Evolutionary conservation across 2,888 invertebrate species (phyloP).

Genomic region (Schrankia costaestrigalis): DNA sequence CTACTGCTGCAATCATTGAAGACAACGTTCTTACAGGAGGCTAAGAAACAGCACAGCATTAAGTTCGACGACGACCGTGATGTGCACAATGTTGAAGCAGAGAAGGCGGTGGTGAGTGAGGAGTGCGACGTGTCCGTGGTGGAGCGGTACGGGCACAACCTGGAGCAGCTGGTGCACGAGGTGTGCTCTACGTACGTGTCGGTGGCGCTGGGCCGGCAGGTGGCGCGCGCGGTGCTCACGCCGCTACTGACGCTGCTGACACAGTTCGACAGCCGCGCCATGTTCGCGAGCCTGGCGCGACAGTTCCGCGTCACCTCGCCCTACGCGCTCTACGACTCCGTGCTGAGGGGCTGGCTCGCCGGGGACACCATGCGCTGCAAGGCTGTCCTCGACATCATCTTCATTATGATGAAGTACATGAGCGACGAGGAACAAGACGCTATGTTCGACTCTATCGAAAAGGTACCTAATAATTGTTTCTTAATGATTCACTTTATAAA

Average conservation of each 20-base stretch:
- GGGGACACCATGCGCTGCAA: constrained; percentile 73
- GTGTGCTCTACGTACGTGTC: constrained; percentile 78
- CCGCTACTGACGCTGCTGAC: constrained; percentile 77
- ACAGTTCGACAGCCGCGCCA: constrained; percentile 77
- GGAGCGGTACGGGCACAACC: constrained; percentile 59
- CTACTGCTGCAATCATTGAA: constrained; percentile 51
- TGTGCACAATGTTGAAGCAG: constrained; percentile 4
- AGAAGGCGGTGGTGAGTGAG: background rate
- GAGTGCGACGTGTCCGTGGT: constrained; percentile 31
- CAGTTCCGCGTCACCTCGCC: constrained; percentile 37
- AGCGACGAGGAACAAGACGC: constrained; percentile 73
- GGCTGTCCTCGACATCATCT: constrained; percentile 82
- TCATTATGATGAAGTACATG: constrained; percentile 80
- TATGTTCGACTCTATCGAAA: constrained; percentile 77
- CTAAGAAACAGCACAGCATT: constrained; percentile 45
- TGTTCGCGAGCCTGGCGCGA: constrained; percentile 75
- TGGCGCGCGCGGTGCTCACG: constrained; percentile 64
- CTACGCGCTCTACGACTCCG: constrained; percentile 52
- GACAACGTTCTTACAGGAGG: constrained; percentile 36
- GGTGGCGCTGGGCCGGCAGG: constrained; percentile 65
- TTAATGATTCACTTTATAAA: too few species aligned
- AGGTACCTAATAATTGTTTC: too few species aligned
- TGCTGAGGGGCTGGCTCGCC: constrained; percentile 71
- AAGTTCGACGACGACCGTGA: constrained; percentile 51
- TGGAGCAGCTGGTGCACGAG: constrained; percentile 66